phyloP scores from a whole-genome alignment of 2,888 invertebrate genomes.

The Tethea ocularis region DNA sequence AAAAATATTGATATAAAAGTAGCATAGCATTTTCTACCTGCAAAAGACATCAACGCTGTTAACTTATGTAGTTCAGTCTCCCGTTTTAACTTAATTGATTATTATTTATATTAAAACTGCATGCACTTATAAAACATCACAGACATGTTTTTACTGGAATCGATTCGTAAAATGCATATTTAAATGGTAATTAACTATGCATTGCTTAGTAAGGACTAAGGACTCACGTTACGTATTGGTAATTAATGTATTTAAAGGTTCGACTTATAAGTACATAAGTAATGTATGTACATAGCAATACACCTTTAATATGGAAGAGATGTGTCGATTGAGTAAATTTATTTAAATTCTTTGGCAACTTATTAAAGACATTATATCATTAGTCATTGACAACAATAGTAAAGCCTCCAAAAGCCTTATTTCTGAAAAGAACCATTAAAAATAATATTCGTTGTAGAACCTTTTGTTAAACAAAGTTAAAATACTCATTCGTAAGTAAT shows the following conservation, averaged over 20 bases:
- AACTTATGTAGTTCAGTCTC: constrained; percentile 17
- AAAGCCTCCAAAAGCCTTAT: too few relatives aligned
- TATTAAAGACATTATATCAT: neutral
- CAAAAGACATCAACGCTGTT: constrained; percentile 47
- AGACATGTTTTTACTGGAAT: constrained; percentile 20
- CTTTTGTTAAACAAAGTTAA: neutral
- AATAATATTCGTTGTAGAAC: neutral
- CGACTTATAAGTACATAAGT: neutral
- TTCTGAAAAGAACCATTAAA: too few relatives aligned
- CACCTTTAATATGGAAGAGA: neutral
- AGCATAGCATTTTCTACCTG: constrained; percentile 11
- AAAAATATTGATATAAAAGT: neutral
- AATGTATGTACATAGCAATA: neutral
- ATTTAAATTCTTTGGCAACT: neutral
- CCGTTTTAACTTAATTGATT: constrained; percentile 38
- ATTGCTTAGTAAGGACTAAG: constrained; percentile 13
- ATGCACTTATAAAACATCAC: constrained; percentile 24
- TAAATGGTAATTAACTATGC: constrained; percentile 20
- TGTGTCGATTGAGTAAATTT: neutral
- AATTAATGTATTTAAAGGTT: constrained; percentile 3
- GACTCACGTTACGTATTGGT: constrained; percentile 8
- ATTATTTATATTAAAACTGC: constrained; percentile 17
- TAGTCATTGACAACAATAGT: too few relatives aligned
- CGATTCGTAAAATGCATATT: constrained; percentile 24
- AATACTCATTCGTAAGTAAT: neutral